Evolutionary conservation across 2,888 invertebrate genomes (phyloP), one percentile per base, ranked within the genome.

Genomic region (Acanthosoma haemorrhoidale): DNA sequence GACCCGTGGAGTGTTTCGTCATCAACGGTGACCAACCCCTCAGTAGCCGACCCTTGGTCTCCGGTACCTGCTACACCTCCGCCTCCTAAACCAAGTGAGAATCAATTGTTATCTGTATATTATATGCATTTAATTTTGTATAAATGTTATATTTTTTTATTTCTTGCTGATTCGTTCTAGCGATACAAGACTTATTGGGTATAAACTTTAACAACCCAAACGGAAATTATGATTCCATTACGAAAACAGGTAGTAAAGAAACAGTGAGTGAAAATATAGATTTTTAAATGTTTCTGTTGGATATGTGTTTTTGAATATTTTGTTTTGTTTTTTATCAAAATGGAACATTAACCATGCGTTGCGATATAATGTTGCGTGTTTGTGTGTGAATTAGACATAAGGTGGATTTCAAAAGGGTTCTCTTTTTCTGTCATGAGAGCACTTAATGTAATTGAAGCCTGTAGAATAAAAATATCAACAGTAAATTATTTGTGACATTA

Each of bases 1-100:
- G 87, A 87, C 78, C 85, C 87, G 71, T 89, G 89, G 89, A 86
- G 86, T 72, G 82, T 80, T 60, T 83, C 83, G 74, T 80, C 78
- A 76, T 71, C 77, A 76, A 66, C 75, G 74, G 61, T 73, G 75
- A 64, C 77, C 77, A 64, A 77, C 29, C 74, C 80, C 63, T 77
- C 76, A n/a, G 75, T 76, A 13, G 79, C 79, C 59, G 84, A 85
- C 77, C 85, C 85, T 5, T 85, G 85, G 85, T 82, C 84, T 31
- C 82, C 82, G 1, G 76, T 73, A 34, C 76, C 79, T 58, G 57
- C 77, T 25, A 73, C 75, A 51, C 64, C 71, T 15, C 68, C 70
- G 18, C 63, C 74, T 68, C 71, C 70, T 31, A 71, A 73, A 15
- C 41, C 64, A 29, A 64, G 64, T 64, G 41, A 57, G 13, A 8